Evolutionary conservation across 2,113 vertebrate genomes (phyloP).

Genomic region (Alaudala cheleensis): DNA sequence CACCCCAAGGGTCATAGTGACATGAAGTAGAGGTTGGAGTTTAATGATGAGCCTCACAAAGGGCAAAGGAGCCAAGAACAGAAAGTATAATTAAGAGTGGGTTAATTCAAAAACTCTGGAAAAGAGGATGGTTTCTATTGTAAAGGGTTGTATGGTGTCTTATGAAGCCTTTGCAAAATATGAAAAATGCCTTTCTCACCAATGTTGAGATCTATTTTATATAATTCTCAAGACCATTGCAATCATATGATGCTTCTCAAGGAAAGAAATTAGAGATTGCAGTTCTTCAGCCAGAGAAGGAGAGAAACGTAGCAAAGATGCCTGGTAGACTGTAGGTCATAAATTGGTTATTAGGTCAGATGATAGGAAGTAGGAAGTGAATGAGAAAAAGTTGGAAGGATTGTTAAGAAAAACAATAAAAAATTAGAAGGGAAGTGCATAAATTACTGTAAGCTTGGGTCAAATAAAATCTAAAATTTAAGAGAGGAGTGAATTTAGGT

Average conservation of each 20-base stretch:
- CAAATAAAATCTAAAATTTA: not conserved
- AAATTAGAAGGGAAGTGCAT: not conserved
- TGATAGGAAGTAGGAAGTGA: constrained; percentile 24
- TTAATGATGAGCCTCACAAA: not conserved
- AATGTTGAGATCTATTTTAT: not conserved
- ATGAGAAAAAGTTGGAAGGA: not conserved
- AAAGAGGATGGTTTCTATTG: not conserved
- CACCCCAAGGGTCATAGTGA: not conserved
- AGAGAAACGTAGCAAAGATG: constrained; percentile 10
- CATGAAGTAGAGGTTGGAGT: not conserved
- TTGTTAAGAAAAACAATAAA: not conserved
- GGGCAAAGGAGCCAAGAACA: not conserved
- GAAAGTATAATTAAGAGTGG: not conserved
- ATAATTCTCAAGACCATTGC: constrained; percentile 4
- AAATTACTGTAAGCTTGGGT: not conserved
- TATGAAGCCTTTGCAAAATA: constrained; percentile 7
- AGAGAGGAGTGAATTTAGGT: not conserved
- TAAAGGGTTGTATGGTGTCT: not conserved
- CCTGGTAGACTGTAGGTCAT: not conserved
- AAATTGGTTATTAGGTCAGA: constrained; percentile 18
- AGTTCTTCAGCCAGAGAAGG: not conserved
- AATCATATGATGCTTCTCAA: not conserved
- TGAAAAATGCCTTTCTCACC: not conserved
- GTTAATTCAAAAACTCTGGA: not conserved
- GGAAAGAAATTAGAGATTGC: not conserved